A percentile compares a stretch with the other conserved stretches of the same genome.
These are phyloP conservation scores for Haliclona indistincta DNA, from an alignment of 37 sponge, comb jelly and placozoan genomes.

Conservation along the genomic window DNA sequence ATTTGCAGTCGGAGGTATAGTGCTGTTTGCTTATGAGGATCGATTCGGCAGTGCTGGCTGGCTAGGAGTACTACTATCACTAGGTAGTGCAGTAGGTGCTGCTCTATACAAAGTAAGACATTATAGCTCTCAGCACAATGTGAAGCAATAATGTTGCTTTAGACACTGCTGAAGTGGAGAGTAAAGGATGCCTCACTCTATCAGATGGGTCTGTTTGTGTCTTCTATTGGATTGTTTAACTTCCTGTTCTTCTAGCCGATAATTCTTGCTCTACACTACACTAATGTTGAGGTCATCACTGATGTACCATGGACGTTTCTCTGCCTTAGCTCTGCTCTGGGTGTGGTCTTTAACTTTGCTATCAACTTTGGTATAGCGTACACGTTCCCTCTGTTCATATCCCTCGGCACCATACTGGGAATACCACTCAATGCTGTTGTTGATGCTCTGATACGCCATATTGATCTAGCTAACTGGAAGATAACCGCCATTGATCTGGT, in stretches of 20 bases:
- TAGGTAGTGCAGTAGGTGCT: conserved; percentile 82
- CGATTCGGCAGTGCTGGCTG: conserved; percentile 66
- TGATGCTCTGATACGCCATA: conserved; percentile 52
- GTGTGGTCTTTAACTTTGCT: conserved; percentile 77
- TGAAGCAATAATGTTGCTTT: no score
- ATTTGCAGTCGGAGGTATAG: conserved; percentile 73
- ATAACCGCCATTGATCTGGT: conserved; percentile 61
- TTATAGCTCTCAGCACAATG: no score
- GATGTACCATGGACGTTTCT: conserved; percentile 73
- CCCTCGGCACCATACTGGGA: conserved; percentile 86
- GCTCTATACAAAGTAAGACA: conserved; percentile 78
- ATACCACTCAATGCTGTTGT: conserved; percentile 86
- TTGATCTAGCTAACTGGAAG: conserved; percentile 68
- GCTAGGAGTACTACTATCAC: conserved; percentile 66
- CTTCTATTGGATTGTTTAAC: conserved; percentile 73
- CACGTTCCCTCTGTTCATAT: conserved; percentile 91
- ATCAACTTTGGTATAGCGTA: conserved; percentile 94
- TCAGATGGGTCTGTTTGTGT: conserved; percentile 85
- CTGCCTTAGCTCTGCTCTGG: conserved; percentile 42
- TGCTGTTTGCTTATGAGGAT: conserved; percentile 83
- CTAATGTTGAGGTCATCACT: conserved; percentile 41
- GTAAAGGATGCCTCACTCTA: conserved; percentile 77
- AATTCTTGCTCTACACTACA: conserved; percentile 51
- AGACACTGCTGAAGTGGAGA: conserved; percentile 74
- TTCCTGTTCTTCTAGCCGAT: conserved; percentile 70